Evolutionary conservation across 2,888 invertebrate species (phyloP), one percentile per base, ranked within the genome.

Genomic region (Alsophila aescularia): DNA sequence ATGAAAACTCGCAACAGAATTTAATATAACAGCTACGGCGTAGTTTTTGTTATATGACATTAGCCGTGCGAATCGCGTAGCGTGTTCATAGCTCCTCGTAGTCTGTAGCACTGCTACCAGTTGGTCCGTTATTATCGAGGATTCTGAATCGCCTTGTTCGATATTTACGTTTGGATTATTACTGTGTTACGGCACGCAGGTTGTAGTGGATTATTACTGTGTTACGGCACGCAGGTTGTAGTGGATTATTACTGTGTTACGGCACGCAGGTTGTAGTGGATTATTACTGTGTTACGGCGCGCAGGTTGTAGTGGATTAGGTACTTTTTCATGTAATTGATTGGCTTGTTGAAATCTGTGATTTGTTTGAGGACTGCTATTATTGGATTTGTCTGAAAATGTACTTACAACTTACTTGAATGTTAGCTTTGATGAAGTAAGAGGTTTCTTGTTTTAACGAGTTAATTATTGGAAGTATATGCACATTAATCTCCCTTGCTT

Each of bases 221-320:
- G 24, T 31, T 9, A 7, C 14, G 15, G 24, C 60, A 56, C 56
- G 56, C 24, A 35, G 35, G 14, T 21, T 40, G 39, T 12, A 34
- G 50, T 35, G 31, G 29, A 52, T 16, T 32, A n/a, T 14, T 12
- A 52, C 39, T 35, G 49, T 35, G 24, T 31, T 9, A 7, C 14
- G 15, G 24, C 60, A 56, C 56, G 56, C 24, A 35, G 35, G 14
- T 21, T 40, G 39, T 12, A 34, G 50, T 35, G 31, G 29, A 52
- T 37, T 42, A 39, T 14, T 12, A 52, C 39, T 35, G 49, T 35
- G 24, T 31, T 9, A 7, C 14, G 15, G 24, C 60, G 53, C 56
- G 56, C 24, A 35, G 35, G 14, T 21, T 40, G 39, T 12, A 34
- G 50, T 35, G 31, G 29, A 52, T 16, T 32, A n/a, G 41, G 37